Base-by-base conservation (phyloP, 2,113 vertebrate genomes). In the Thamnophis sirtalis region DNA sequence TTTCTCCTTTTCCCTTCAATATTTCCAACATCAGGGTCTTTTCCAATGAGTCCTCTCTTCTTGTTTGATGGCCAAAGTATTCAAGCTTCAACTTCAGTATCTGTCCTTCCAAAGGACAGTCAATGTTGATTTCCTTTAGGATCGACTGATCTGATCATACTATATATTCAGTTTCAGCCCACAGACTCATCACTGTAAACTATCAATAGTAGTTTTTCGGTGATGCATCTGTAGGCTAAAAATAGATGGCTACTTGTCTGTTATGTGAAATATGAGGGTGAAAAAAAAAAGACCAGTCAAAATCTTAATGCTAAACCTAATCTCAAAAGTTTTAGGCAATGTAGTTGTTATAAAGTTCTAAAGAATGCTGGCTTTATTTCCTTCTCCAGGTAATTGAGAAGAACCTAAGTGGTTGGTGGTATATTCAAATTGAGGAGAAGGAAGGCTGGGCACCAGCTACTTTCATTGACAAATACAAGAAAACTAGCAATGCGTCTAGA, bases 401-500 rank as follows among this genome's bases (percentile, higher is more conserved):
- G 97, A 99, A 99, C 94, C 93, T 98, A 60, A 99, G 99, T 0
- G 99, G 99, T 89, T 99, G 99, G 99, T 99, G 99, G 99, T 99
- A 99, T 96, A 99, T 99, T 96, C 99, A 99, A 97, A 99, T 99
- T 1, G 99, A 99, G 6, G 99, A 99, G 15, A 99, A 99, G 94
- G 99, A 99, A 93, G 99, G 99, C 21, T 99, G 99, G 99, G 99
- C 99, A 91, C 99, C 99, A 0, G 98, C 98, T 84, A 99, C 98
- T 0, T 99, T 99, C 96, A 99, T 99, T 2, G 99, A 99, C 90
- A 99, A 99, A 94, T 99, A 99, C 96, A 99, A 99, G 97, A 99
- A 99, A 96, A 99, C 98, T 91, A 99, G 98, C 95, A 99, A 95
- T 0, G 98, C 98, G 0, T 96, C 98, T 9, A 98, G 99, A 55